Conservation (phyloP, 2,113 vertebrate genomes). For the Peromyscus californicus region DNA sequence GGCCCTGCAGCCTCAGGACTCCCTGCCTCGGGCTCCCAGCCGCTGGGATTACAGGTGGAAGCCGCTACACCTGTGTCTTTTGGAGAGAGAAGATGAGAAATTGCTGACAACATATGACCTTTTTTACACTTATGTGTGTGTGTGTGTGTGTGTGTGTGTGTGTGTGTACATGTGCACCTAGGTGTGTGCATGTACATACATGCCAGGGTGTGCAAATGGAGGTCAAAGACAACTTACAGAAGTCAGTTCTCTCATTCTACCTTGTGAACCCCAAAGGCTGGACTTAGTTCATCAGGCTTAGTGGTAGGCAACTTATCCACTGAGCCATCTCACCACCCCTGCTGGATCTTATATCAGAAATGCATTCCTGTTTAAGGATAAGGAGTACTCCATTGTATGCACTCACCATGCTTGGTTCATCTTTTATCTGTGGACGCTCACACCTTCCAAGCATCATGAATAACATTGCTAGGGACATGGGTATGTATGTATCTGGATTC, state of each 20-base stretch:
- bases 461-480: neutral
- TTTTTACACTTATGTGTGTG: neutral
- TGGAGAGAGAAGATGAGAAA: neutral
- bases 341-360: neutral
- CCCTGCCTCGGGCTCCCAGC: neutral
- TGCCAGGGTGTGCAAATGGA: neutral
- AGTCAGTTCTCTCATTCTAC: neutral
- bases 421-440: neutral
- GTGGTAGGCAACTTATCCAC: neutral
- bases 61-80: neutral
- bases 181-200: neutral
- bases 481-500: neutral
- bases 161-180: neutral
- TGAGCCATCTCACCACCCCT: neutral
- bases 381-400: neutral
- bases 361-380: neutral
- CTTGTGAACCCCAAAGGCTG: neutral
- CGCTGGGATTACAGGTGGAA: neutral
- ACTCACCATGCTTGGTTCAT: neutral
- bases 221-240: too few relatives aligned
- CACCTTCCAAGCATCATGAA: neutral
- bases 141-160: neutral
- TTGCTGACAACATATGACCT: neutral
- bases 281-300: neutral
- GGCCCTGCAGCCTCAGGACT: neutral